phyloP scores from a whole-genome alignment of 2,113 vertebrate species.

The Tragelaphus buxtoni region DNA sequence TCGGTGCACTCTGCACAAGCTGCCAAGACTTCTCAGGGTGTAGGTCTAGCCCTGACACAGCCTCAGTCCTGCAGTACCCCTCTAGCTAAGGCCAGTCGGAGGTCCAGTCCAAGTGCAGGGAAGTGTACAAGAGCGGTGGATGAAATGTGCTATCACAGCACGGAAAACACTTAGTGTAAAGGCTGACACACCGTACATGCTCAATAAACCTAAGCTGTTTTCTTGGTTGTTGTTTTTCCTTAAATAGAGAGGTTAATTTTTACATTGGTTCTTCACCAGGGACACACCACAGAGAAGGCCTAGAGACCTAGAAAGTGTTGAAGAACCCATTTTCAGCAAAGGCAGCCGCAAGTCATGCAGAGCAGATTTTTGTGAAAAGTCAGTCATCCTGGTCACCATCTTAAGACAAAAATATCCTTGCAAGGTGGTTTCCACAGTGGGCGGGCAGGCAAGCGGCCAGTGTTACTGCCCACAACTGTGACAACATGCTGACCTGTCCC shows the following conservation, averaged over 20 bases:
- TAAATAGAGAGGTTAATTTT: not conserved
- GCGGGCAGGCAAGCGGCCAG: not conserved
- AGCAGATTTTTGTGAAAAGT: not conserved
- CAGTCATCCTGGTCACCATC: not conserved
- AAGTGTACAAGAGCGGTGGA: not conserved
- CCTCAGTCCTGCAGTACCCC: not conserved
- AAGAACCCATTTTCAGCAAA: not conserved
- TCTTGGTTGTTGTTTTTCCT: not conserved
- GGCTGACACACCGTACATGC: fast-evolving
- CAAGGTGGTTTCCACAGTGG: not conserved
- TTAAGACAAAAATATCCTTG: not conserved
- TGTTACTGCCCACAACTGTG: not conserved
- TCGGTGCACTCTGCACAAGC: not conserved
- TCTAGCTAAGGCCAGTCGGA: not conserved
- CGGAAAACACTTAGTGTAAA: not conserved
- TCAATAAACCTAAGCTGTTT: not conserved
- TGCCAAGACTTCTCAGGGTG: not conserved
- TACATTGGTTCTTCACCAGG: not conserved
- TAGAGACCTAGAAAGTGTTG: not conserved
- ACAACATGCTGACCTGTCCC: not conserved
- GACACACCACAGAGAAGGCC: not conserved
- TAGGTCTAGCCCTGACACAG: not conserved
- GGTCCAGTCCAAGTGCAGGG: not conserved
- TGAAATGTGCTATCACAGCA: not conserved
- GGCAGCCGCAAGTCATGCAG: not conserved